A percentile compares a stretch with the other conserved stretches of the same genome.
These are phyloP conservation scores for Neodiprion virginianus DNA, from an alignment of 1,140 invertebrate genomes.

Conservation along the genomic window DNA sequence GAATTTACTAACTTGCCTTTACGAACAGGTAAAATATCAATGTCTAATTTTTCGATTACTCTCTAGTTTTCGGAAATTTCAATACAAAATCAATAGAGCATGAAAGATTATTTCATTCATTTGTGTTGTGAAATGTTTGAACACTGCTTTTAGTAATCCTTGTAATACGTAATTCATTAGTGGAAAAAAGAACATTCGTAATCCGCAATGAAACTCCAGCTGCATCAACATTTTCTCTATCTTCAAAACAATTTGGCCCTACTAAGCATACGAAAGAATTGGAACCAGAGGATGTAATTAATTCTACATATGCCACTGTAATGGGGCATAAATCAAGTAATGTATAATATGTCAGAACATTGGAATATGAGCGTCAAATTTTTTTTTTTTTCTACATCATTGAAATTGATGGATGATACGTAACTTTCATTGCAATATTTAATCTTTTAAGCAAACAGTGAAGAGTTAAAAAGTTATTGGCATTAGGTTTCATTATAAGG, in stretches of 20 bases:
- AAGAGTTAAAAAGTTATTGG: too few relatives aligned
- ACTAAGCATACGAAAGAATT: background rate
- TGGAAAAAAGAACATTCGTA: conserved; percentile 23
- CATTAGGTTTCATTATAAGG: too few relatives aligned
- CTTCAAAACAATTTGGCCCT: conserved; percentile 16
- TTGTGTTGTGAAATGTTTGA: background rate
- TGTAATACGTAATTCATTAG: conserved; percentile 6
- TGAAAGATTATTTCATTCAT: too few relatives aligned
- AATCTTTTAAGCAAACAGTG: too few relatives aligned
- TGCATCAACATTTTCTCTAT: conserved; percentile 15
- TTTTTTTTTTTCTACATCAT: too few relatives aligned
- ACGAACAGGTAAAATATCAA: background rate
- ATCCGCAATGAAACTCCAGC: conserved; percentile 28
- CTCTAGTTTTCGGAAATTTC: too few relatives aligned
- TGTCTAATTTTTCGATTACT: background rate
- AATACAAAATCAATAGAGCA: too few relatives aligned
- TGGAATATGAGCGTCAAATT: background rate
- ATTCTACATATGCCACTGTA: background rate
- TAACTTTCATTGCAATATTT: too few relatives aligned
- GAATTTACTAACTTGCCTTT: conserved; percentile 5
- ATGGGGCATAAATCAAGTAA: background rate
- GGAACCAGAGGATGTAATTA: background rate
- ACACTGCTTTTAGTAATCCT: background rate
- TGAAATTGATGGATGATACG: too few relatives aligned
- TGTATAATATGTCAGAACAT: background rate